Base-by-base conservation (phyloP, 2,888 invertebrate species). In the Dryadula phaetusa region DNA sequence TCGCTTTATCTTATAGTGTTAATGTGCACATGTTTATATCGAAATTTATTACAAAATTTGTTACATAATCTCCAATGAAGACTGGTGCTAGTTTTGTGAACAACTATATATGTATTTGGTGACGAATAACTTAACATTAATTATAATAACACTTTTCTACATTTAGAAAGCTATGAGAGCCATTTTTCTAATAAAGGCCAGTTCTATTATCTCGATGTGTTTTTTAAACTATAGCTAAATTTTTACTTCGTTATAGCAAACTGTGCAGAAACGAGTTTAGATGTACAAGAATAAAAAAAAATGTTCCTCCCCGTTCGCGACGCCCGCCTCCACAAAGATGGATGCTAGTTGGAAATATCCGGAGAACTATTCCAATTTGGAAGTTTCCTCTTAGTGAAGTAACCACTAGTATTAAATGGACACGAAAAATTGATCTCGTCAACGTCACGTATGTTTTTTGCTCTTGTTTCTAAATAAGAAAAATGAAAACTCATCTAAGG, bases 281-380 rank as follows among this genome's bases (percentile, higher is more conserved):
- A 80, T 77, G 77, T 80, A 78, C 76, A 79, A 85, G 74, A 77
- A 75, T 73, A 70, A 88, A 89, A 87, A 89, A 85, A 78, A 80
- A 77, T 75, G 75, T 76, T 75, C 75, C 70, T 72, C 74, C 79
- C 67, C 69, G 72, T 72, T 72, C 78, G 42, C 63, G 70, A 67
- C 78, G 77, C 79, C 80, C 82, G 70, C 83, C 79, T 78, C 83
- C 82, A 81, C 87, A 84, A 84, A 88, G 86, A 88, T 84, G 86
- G 85, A 87, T 83, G 84, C 86, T 83, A 79, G 81, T 81, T 82
- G 78, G 81, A 86, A 87, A 89, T 86, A 88, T 83, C 83, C 83
- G 77, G 75, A 73, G 79, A 92, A 92, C 91, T 91, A 91, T 92
- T 90, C 86, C 90, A 89, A 90, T 90, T 90, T 88, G 81, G 84